Base-by-base conservation (phyloP, 1,140 invertebrate genomes). In the Drosophila sucinea region DNA sequence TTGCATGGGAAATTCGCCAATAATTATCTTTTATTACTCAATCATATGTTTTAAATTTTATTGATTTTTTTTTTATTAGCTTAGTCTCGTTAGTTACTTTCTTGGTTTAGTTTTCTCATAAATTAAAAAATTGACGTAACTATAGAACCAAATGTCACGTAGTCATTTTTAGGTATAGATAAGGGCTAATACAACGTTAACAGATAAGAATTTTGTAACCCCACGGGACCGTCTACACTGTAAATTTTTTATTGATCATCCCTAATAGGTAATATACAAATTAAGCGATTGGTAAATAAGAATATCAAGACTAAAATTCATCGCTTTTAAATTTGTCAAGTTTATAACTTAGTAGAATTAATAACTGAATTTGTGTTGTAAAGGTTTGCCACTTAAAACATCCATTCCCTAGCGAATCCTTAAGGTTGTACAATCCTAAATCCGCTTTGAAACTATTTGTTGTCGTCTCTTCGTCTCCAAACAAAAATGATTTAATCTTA, bases 181-280 rank as follows among this genome's bases (percentile, higher is more conserved):
- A 56, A 56, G 55, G 11, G 29, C 29, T 11, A n/a, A 56, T 17
- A 56, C 29, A 32, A 56, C 55, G 29, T 56, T 56, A 56, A 33
- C 4, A 17, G 55, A 57, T 35, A 57, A 57, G 32, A 57, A 35
- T 1, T 33, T 8, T 57, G 30, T 35, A 51, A 51, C 44, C 44
- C 23, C 17, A 7, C 29, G 29, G 1, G 2, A 17, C 1, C n/a
- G 54, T 29, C 30, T 56, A 33, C 55, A 56, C 55, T 32, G 55
- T 57, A 57, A 57, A 57, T n/a, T 27, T 27, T 51, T 51, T 0
- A 17, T 17, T 5, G 1, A 41, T 41, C 38, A 40, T 40, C 38
- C 38, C 8, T 3, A 33, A 33, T 33, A 11, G 11, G 0, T 11
- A 38, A 11, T 38, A 38, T 1, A 38, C 35, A 38, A 38, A 11